A percentile compares a stretch with the other conserved stretches of the same genome.
phyloP scores from a whole-genome alignment of 2,888 invertebrate genomes.

The Vannuccia rotundouncinata region DNA sequence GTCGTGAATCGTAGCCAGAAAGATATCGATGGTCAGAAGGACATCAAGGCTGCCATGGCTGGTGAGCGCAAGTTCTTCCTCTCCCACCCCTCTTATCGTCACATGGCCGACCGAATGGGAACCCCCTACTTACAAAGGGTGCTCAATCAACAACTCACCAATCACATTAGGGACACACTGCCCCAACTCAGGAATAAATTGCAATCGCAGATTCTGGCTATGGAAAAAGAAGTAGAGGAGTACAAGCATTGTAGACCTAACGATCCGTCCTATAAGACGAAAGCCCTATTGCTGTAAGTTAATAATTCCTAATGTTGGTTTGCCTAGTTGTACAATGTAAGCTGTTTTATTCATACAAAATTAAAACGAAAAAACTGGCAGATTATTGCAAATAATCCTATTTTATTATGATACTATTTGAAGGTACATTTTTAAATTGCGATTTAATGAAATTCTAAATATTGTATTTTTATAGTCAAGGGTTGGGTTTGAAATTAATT shows the following conservation, averaged over 20 bases:
- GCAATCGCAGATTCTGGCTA: slow-evolving; percentile 29
- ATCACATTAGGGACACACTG: slow-evolving; percentile 43
- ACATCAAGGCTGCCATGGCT: slow-evolving; percentile 43
- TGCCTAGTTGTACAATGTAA: too few relatives aligned
- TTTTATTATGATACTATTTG: too few relatives aligned
- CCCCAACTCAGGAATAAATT: slow-evolving; percentile 41
- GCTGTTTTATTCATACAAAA: too few relatives aligned
- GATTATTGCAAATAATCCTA: too few relatives aligned
- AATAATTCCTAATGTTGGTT: too few relatives aligned
- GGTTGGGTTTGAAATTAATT: too few relatives aligned
- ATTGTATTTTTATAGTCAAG: too few relatives aligned
- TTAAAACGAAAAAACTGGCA: too few relatives aligned
- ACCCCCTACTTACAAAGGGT: slow-evolving; percentile 42
- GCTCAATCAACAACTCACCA: slow-evolving; percentile 43
- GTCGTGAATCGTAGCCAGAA: slow-evolving; percentile 98
- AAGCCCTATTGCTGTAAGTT: slow-evolving; percentile 32
- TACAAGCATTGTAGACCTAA: slow-evolving; percentile 20
- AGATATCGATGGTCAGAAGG: slow-evolving; percentile 81
- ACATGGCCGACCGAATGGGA: slow-evolving; percentile 55
- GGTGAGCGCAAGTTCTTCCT: slow-evolving; percentile 43
- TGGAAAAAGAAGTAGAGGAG: slow-evolving; percentile 38
- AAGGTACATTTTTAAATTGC: too few relatives aligned
- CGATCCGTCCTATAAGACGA: slow-evolving; percentile 37
- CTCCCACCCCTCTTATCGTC: slow-evolving; percentile 42
- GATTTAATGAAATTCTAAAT: too few relatives aligned